Conservation (phyloP, 1,140 invertebrate genomes). For the Mercenaria mercenaria region DNA sequence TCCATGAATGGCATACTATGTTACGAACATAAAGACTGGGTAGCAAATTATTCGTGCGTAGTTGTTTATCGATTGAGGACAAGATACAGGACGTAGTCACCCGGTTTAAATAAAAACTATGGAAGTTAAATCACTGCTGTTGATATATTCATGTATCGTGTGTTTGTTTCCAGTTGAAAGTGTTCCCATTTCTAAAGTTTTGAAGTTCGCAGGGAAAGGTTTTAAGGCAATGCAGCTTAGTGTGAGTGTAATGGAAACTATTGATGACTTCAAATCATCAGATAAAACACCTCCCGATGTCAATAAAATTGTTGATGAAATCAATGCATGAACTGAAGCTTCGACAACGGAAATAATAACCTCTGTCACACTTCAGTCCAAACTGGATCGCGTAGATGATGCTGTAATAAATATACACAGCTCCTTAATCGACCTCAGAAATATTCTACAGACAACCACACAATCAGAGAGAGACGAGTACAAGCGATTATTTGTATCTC, state of each 20-base stretch:
- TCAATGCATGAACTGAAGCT: background rate
- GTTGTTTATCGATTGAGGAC: too few species aligned
- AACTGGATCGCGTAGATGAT: background rate
- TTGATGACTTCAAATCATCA: background rate
- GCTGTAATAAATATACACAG: background rate
- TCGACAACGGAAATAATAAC: background rate
- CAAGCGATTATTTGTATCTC: background rate
- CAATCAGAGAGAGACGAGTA: background rate
- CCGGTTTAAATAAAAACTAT: too few species aligned
- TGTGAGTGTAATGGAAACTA: background rate
- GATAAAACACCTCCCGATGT: too few species aligned
- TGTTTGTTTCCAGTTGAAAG: background rate
- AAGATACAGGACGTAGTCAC: too few species aligned
- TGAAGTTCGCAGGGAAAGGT: background rate
- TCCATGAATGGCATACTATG: too few species aligned
- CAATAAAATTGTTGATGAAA: background rate
- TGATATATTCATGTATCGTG: too few species aligned
- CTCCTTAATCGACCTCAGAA: background rate
- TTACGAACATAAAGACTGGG: too few species aligned
- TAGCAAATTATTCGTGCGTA: too few species aligned
- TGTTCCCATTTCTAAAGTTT: background rate
- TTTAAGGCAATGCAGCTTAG: background rate
- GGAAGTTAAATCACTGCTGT: too few species aligned
- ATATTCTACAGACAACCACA: background rate
- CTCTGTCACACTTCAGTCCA: background rate